These are phyloP conservation scores for Blastobasis adustella DNA, from an alignment of 2,888 invertebrate genomes.

Conservation along the genomic window DNA sequence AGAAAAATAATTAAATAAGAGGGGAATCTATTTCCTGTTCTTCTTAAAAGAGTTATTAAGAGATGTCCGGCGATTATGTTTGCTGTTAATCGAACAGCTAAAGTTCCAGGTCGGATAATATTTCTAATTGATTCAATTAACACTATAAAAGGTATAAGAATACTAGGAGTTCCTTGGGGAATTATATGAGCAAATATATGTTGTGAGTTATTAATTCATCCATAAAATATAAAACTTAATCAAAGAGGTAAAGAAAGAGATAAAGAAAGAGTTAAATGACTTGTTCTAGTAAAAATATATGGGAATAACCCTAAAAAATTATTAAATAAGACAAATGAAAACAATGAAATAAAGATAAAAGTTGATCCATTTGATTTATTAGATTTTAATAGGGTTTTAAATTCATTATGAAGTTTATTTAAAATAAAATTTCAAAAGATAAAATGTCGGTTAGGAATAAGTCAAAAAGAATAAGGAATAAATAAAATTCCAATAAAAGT, in stretches of 20 bases:
- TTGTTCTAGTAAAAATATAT: constrained; percentile 81
- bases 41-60: constrained; percentile 77
- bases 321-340: constrained; percentile 77
- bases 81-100: constrained; percentile 82
- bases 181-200: no score
- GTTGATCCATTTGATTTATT: no score
- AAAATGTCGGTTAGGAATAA: no score
- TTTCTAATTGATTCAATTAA: constrained; percentile 84
- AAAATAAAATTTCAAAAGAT: no score
- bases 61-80: constrained; percentile 86
- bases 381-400: no score
- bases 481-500: no score
- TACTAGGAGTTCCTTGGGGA: constrained; percentile 75
- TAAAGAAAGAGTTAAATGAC: constrained; percentile 77
- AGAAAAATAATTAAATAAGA: constrained; percentile 47
- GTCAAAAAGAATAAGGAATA: no score
- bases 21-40: no score
- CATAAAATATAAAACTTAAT: constrained; percentile 78
- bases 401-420: no score
- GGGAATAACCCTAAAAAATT: constrained; percentile 82
- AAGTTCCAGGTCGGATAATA: constrained; percentile 80
- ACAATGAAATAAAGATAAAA: no score
- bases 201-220: no score
- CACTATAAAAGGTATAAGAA: constrained; percentile 83
- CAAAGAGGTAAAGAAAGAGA: constrained; percentile 77